Base-by-base conservation (phyloP, 1,140 invertebrate genomes). In the Pseudomyrmex sp. region DNA sequence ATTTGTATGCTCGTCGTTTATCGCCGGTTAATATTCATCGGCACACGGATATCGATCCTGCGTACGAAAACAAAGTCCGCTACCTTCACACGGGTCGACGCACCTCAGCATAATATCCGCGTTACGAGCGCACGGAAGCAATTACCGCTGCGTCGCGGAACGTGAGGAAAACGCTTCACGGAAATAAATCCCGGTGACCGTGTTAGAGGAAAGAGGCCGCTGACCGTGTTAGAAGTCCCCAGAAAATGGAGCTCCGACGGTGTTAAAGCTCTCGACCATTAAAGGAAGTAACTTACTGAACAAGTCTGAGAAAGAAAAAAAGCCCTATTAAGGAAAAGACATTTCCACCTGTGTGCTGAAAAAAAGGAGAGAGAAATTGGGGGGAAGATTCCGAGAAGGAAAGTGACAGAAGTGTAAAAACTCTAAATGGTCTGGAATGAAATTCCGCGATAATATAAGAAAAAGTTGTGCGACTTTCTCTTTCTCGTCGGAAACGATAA, bases 141-240 rank as follows among this genome's bases (percentile, higher is more conserved):
- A 80, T 80, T 59, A 80, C 20, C 15, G 46, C 56, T 79, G 20
- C 66, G 44, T 72, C 44, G 48, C n/a, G 44, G 23, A 20, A 70
- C 56, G 23, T 72, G 54, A 72, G 54, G 26, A 80, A 50, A 79
- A 72, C 48, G 44, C 54, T 44, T 44, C 44, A 13, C 12, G 20
- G 66, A 80, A 76, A 59, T 80, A 80, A 70, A 72, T 59, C 44
- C 12, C 76, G 63, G 54, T 59, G 76, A 72, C 46, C 54, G 65
- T 58, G 54, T 70, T 79, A 59, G 20, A 70, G 54, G 8, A 79
- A 70, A 79, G 54, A 35, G 76, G 65, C 54, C 65, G 23, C 65
- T 70, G 54, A 70, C 76, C 56, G 56, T 44, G 61, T 65, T 79
- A 58, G 44, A 56, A 20, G 7, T 48, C 20, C 13, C 65, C 4